Percentiles rank a stretch among this genome's conserved stretches.
Evolutionary conservation across 1,140 invertebrate genomes (phyloP).

Genomic region (Dufourea novaeangliae): DNA sequence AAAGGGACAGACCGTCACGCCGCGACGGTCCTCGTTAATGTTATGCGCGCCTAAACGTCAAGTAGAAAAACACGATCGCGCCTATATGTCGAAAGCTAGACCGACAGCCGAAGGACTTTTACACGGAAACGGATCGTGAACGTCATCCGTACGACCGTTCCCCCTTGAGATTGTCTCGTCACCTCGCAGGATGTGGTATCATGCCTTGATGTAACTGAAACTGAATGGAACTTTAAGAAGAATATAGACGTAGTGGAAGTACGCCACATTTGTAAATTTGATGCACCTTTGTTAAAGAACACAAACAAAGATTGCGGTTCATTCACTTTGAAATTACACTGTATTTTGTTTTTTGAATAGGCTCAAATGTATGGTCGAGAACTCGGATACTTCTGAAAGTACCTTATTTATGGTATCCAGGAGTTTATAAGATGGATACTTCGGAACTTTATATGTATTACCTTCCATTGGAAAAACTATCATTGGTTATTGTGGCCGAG

Average conservation of each 20-base stretch:
- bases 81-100: not conserved
- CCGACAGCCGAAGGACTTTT: not conserved
- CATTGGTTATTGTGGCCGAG: conserved; percentile 41
- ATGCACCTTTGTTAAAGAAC: too few relatives aligned
- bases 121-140: conserved; percentile 19
- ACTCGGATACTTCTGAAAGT: not conserved
- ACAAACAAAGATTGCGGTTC: too few relatives aligned
- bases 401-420: not conserved
- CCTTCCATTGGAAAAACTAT: conserved; percentile 37
- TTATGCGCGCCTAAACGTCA: conserved; percentile 43
- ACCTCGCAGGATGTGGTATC: not conserved
- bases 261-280: too few relatives aligned
- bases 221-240: not conserved
- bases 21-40: conserved; percentile 62
- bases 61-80: conserved; percentile 27
- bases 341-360: too few relatives aligned
- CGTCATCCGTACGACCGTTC: not conserved
- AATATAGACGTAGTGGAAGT: too few relatives aligned
- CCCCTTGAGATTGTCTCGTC: not conserved
- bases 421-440: not conserved
- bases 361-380: too few relatives aligned
- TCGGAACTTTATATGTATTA: not conserved
- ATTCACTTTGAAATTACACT: too few relatives aligned
- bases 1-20: conserved; percentile 59
- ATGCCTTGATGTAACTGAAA: not conserved